These are phyloP conservation scores for Petrolisthes cinctipes DNA, from an alignment of 2,888 invertebrate species.

Conservation along the genomic window DNA sequence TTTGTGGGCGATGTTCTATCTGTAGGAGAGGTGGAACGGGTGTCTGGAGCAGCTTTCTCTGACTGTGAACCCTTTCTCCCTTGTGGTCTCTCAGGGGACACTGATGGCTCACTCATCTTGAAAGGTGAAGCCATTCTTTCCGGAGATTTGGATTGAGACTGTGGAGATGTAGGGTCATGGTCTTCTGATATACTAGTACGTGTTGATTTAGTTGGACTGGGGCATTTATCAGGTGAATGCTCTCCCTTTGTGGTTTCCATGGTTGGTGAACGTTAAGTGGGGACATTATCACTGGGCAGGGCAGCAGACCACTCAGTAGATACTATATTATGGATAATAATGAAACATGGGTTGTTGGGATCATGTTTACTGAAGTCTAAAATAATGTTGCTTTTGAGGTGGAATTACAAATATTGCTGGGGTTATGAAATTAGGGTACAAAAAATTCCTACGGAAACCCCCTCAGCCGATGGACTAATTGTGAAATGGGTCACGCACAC, in stretches of 20 bases:
- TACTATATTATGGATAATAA: too few species aligned
- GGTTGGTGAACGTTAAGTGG: constrained; percentile 28
- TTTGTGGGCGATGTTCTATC: constrained; percentile 44
- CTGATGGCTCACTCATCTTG: background rate
- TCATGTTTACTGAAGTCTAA: too few species aligned
- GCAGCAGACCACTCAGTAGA: constrained; percentile 47
- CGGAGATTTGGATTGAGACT: constrained; percentile 18
- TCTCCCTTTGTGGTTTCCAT: constrained; percentile 45
- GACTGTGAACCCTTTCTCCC: constrained; percentile 22
- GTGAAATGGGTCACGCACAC: too few species aligned
- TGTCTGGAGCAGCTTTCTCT: background rate
- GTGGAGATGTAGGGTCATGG: background rate
- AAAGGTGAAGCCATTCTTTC: constrained; percentile 18
- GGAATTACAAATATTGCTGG: too few species aligned
- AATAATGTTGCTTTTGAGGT: too few species aligned
- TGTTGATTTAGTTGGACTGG: constrained; percentile 41
- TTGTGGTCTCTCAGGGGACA: constrained; percentile 16
- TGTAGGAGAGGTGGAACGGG: constrained; percentile 21
- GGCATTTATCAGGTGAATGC: constrained; percentile 42
- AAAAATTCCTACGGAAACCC: too few species aligned
- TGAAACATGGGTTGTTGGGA: constrained; percentile 38
- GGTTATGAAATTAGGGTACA: too few species aligned
- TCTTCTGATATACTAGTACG: constrained; percentile 34
- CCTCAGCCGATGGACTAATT: too few species aligned
- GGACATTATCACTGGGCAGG: constrained; percentile 19